These are phyloP conservation scores for Aspidoscelis tigris DNA, from an alignment of 2,113 vertebrate genomes.

Conservation along the genomic window DNA sequence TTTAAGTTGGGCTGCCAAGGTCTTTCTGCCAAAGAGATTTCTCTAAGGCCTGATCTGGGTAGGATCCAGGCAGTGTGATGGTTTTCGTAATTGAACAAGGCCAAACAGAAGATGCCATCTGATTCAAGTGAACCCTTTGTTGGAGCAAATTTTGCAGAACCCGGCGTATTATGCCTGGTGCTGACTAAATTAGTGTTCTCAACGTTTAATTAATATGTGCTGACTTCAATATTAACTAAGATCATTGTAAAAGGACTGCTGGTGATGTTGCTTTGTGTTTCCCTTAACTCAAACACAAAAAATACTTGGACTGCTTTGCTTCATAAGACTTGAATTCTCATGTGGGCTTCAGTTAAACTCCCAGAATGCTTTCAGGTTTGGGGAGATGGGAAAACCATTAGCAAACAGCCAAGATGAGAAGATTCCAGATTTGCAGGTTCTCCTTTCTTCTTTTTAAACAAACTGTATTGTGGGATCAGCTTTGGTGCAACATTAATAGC, in stretches of 20 bases:
- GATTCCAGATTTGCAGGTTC: background rate
- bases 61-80: background rate
- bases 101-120: background rate
- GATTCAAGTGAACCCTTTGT: background rate
- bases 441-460: background rate
- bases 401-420: background rate
- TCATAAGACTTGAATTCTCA: background rate
- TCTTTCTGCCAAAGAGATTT: no score
- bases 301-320: background rate
- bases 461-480: background rate
- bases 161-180: background rate
- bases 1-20: no score
- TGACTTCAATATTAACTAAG: conserved; percentile 16
- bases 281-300: background rate
- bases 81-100: conserved; percentile 6
- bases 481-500: background rate
- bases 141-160: background rate
- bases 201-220: conserved; percentile 34
- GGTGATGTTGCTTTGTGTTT: background rate
- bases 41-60: no score
- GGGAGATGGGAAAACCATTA: background rate
- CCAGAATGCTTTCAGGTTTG: background rate
- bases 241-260: background rate
- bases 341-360: background rate
- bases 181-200: conserved; percentile 23